A percentile compares a stretch with the other conserved stretches of the same genome.
Evolutionary conservation across 2,888 invertebrate species (phyloP).

Genomic region (Apodemia duryi): DNA sequence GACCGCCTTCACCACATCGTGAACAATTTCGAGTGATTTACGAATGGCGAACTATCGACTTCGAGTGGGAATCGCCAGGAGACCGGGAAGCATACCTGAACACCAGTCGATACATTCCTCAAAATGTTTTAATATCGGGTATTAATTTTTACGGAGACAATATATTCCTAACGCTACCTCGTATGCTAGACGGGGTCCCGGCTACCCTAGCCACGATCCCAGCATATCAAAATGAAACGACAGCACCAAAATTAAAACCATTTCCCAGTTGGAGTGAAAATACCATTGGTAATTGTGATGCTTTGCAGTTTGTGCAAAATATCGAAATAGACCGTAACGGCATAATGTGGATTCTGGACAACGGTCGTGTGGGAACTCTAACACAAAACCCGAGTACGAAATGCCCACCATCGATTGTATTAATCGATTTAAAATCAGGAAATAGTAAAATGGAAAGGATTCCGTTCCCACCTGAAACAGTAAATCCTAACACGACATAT

Average conservation of each 20-base stretch:
- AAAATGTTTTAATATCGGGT: conserved; percentile 84
- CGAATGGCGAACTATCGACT: conserved; percentile 86
- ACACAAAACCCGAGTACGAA: conserved; percentile 70
- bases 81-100: conserved; percentile 74
- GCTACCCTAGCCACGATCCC: conserved; percentile 82
- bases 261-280: conserved; percentile 87
- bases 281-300: conserved; percentile 81
- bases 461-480: conserved; percentile 80
- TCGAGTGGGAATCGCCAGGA: conserved; percentile 81
- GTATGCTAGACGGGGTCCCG: conserved; percentile 85
- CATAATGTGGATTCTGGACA: conserved; percentile 84
- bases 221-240: conserved; percentile 58
- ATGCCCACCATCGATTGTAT: conserved; percentile 84
- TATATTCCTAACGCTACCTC: conserved; percentile 84
- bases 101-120: conserved; percentile 81
- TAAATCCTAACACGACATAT: conserved; percentile 77
- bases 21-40: conserved; percentile 84
- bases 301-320: conserved; percentile 87
- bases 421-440: conserved; percentile 82
- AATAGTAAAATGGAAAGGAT: conserved; percentile 78
- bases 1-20: conserved; percentile 51
- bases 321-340: conserved; percentile 86
- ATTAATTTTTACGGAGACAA: conserved; percentile 83
- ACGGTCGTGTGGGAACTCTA: conserved; percentile 82
- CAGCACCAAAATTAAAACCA: conserved; percentile 81